phyloP scores from a whole-genome alignment of 2,888 invertebrate species.

The Galeruca laticollis region DNA sequence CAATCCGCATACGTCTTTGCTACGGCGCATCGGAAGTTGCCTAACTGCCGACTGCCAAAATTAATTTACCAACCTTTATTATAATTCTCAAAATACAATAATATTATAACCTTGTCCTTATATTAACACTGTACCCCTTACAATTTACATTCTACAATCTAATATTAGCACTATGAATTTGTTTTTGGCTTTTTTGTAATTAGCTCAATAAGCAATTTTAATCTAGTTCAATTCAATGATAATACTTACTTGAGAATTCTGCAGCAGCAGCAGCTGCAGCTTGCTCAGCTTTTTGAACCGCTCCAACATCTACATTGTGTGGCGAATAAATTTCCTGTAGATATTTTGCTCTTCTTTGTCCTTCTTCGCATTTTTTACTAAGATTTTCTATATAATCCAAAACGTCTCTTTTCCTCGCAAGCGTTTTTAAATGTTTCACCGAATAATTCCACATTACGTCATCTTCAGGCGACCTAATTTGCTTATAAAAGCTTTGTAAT shows the following conservation, averaged over 20 bases:
- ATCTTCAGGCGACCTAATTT: conserved; percentile 43
- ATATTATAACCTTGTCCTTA: too few relatives aligned
- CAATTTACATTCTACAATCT: too few relatives aligned
- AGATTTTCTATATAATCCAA: conserved; percentile 40
- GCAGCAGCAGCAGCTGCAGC: neutral
- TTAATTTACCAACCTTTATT: too few relatives aligned
- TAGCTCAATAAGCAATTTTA: too few relatives aligned
- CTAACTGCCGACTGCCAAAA: too few relatives aligned
- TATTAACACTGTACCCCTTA: too few relatives aligned
- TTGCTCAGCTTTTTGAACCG: neutral
- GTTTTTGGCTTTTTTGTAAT: too few relatives aligned
- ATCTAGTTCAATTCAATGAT: neutral
- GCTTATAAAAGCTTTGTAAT: conserved; percentile 54
- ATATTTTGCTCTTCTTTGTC: conserved; percentile 27
- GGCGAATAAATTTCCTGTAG: conserved; percentile 2
- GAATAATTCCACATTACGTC: conserved; percentile 53
- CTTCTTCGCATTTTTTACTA: conserved; percentile 36
- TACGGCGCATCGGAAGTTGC: too few relatives aligned
- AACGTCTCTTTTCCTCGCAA: conserved; percentile 52
- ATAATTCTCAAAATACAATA: too few relatives aligned
- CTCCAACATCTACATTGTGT: neutral
- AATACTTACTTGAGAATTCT: neutral
- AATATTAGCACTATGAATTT: too few relatives aligned
- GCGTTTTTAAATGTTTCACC: conserved; percentile 47
- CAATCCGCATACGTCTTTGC: too few relatives aligned